A percentile compares a stretch with the other conserved stretches of the same genome.
Conservation (phyloP, 2,113 vertebrate species). For the Paradoxurus hermaphroditus region DNA sequence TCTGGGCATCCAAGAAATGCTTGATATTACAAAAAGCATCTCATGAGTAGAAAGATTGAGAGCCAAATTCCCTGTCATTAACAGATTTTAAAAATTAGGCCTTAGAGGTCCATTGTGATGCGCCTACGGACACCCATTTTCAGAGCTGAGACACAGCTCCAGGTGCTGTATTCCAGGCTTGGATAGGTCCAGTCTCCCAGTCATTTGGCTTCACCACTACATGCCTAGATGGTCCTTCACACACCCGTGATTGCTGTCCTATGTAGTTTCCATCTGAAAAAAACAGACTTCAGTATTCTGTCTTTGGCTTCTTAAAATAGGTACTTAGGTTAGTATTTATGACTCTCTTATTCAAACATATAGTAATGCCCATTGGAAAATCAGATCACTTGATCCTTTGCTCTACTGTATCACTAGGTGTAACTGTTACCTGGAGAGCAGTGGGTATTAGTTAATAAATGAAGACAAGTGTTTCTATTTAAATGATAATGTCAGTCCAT, state of each 20-base stretch:
- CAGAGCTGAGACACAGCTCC: background rate
- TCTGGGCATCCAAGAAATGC: background rate
- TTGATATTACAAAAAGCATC: background rate
- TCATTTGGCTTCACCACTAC: background rate
- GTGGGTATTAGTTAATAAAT: background rate
- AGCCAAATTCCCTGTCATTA: background rate
- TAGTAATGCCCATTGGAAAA: background rate
- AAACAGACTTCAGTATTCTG: background rate
- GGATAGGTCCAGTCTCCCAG: background rate
- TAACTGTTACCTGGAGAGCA: background rate
- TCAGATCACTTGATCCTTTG: background rate
- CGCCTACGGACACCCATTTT: background rate
- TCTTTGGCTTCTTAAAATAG: background rate
- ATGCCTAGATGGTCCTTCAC: background rate
- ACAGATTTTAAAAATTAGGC: background rate
- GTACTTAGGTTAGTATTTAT: background rate
- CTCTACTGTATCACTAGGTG: background rate
- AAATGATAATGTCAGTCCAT: background rate
- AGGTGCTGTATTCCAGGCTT: no score
- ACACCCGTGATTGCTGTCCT: fast-evolving
- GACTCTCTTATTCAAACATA: background rate
- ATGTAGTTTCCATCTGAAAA: background rate
- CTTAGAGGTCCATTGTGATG: background rate
- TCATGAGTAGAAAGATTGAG: background rate
- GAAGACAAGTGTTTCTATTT: background rate